These are phyloP conservation scores for Drosophila infuscata DNA, from an alignment of 2,888 invertebrate genomes.

Conservation along the genomic window DNA sequence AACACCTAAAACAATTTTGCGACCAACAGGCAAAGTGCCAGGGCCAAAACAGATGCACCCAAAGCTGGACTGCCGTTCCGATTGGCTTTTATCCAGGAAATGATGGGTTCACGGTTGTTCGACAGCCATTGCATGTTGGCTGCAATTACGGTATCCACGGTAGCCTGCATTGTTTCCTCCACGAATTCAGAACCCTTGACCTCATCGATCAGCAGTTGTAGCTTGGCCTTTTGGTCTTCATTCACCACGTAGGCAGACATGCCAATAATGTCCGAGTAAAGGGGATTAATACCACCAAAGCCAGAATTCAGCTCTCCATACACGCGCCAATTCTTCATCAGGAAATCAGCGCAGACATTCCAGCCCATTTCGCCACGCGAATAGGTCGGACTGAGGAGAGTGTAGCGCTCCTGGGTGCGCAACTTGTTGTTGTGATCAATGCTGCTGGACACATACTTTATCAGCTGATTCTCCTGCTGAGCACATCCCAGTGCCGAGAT, in stretches of 20 bases:
- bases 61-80: constrained; percentile 55
- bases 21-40: constrained; percentile 48
- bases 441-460: constrained; percentile 85
- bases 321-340: constrained; percentile 83
- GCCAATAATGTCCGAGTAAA: constrained; percentile 70
- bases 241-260: constrained; percentile 78
- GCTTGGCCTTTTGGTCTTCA: constrained; percentile 66
- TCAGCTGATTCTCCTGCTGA: constrained; percentile 86
- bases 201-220: constrained; percentile 64
- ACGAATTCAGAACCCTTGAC: constrained; percentile 67
- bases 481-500: constrained; percentile 89
- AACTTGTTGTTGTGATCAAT: constrained; percentile 64
- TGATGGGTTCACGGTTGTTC: constrained; percentile 75
- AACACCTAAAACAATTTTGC: constrained; percentile 59
- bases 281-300: constrained; percentile 74
- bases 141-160: constrained; percentile 60
- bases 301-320: constrained; percentile 72
- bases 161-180: constrained; percentile 47
- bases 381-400: constrained; percentile 76
- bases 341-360: constrained; percentile 86
- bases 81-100: constrained; percentile 69
- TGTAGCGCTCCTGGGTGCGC: constrained; percentile 75
- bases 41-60: constrained; percentile 54
- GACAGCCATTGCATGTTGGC: constrained; percentile 76
- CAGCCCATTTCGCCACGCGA: constrained; percentile 85